Percentiles rank a stretch among this genome's conserved stretches.
These are phyloP conservation scores for Hypocryptadius cinnamomeus DNA, from an alignment of 2,113 vertebrate species.

Conservation along the genomic window DNA sequence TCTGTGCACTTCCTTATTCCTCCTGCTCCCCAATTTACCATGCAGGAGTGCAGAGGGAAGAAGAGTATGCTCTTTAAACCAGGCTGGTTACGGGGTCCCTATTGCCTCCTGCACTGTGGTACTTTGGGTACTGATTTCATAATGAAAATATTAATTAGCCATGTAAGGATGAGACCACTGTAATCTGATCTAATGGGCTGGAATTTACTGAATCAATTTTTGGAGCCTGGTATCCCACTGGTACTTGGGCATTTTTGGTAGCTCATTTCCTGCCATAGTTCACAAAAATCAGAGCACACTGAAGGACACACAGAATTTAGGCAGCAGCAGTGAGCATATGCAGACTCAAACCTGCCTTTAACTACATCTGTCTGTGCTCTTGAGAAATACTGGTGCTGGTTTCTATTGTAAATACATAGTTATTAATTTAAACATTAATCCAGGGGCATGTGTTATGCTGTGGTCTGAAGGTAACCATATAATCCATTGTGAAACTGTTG, in stretches of 20 bases:
- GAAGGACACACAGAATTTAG: neutral
- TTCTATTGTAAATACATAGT: conserved; percentile 8
- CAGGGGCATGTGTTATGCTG: conserved; percentile 48
- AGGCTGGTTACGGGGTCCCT: fast-evolving
- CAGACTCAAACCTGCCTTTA: neutral
- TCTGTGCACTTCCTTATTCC: neutral
- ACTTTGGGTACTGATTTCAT: neutral
- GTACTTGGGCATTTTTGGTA: neutral
- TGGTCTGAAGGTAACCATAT: conserved; percentile 58
- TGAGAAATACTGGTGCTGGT: neutral
- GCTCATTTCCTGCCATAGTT: neutral
- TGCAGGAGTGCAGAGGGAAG: neutral
- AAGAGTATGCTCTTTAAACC: neutral
- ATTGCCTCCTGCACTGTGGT: fast-evolving
- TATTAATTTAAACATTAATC: conserved; percentile 57
- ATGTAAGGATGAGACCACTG: neutral
- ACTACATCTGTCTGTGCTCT: neutral
- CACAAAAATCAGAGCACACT: neutral
- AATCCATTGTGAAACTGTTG: conserved; percentile 48
- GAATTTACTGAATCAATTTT: neutral
- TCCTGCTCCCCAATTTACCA: neutral
- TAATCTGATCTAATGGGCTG: neutral
- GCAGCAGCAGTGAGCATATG: neutral
- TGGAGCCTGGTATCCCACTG: fast-evolving
- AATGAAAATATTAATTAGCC: neutral